A percentile compares a stretch with the other conserved stretches of the same genome.
Evolutionary conservation across 1,140 invertebrate species (phyloP).

Genomic region (Drusus annulatus): DNA sequence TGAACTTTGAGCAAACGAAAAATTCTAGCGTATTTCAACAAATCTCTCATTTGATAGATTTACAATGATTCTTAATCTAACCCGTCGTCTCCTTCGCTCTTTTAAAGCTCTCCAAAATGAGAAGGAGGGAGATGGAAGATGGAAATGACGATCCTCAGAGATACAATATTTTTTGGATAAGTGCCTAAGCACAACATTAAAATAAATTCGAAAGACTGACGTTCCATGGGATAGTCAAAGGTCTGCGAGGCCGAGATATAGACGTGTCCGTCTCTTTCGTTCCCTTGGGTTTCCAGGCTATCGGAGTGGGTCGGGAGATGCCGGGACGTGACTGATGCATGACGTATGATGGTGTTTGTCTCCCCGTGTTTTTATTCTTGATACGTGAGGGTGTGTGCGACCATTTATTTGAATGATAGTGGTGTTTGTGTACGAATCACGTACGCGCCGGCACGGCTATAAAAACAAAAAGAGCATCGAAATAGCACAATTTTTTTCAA

Average conservation of each 20-base stretch:
- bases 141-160: constrained; percentile 17
- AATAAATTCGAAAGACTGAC: constrained; percentile 56
- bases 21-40: constrained; percentile 24
- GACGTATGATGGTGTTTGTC: constrained; percentile 41
- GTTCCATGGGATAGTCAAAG: constrained; percentile 39
- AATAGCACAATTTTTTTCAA: constrained; percentile 3
- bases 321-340: constrained; percentile 37
- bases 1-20: neutral
- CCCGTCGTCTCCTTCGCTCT: constrained; percentile 28
- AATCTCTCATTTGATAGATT: constrained; percentile 45
- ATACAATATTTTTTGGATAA: constrained; percentile 49
- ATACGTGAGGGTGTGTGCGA: constrained; percentile 53
- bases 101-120: neutral
- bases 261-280: constrained; percentile 29
- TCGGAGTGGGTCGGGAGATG: constrained; percentile 25
- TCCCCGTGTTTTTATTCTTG: constrained; percentile 37
- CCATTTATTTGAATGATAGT: constrained; percentile 56
- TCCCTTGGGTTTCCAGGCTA: neutral
- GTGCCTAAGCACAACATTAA: constrained; percentile 48
- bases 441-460: constrained; percentile 49
- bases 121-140: neutral
- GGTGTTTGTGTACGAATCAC: constrained; percentile 55
- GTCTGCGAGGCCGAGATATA: constrained; percentile 30
- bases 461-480: constrained; percentile 37
- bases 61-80: constrained; percentile 40